Evolutionary conservation across 2,797 vertebrate genomes (phyloP), one percentile per base, ranked within the genome.

Genomic region (Hyperoplus immaculatus): DNA sequence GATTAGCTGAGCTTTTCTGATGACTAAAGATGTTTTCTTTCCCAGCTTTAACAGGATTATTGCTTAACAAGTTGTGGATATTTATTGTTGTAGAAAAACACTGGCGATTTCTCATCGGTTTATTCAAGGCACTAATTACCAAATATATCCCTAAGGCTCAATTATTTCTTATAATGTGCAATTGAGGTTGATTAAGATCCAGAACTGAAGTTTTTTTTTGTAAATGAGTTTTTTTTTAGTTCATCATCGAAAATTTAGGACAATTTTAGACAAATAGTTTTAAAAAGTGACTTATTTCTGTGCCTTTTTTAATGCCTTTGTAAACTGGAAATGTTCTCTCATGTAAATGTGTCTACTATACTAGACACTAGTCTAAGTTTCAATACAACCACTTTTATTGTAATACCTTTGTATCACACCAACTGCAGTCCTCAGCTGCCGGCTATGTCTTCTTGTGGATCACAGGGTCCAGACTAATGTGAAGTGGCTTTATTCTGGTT

Each of bases 401-500:
- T 70, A 72, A 88, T 75, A 67, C 41, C 57, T 71, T 69, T 69
- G 67, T 69, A 64, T 74, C 39, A 45, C 51, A 57, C 21, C 84
- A 87, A 81, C 87, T 88, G 84, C 65, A 77, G 80, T 77, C 86
- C 54, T 85, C 83, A 77, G 83, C 64, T 78, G 86, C 10, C 58
- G 62, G 3, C 39, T 71, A 74, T 61, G 77, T 86, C 69, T 75
- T 81, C 53, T 51, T 56, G 55, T 63, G 57, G 66, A 36, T 69
- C 79, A 83, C 72, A 53, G 62, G 65, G 66, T 77, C 72, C 58
- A 47, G 50, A 45, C 78, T 87, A 88, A 90, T 83, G 65, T 53
- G 69, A 87, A 88, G 75, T 88, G 89, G 68, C 88, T 66, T 81
- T 51, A 68, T 81, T 41, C 21, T 2, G 57, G 72, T 74, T 79